Evolutionary conservation across 1,140 invertebrate genomes (phyloP), one percentile per base, ranked within the genome.

Genomic region (Gryllus bimaculatus): DNA sequence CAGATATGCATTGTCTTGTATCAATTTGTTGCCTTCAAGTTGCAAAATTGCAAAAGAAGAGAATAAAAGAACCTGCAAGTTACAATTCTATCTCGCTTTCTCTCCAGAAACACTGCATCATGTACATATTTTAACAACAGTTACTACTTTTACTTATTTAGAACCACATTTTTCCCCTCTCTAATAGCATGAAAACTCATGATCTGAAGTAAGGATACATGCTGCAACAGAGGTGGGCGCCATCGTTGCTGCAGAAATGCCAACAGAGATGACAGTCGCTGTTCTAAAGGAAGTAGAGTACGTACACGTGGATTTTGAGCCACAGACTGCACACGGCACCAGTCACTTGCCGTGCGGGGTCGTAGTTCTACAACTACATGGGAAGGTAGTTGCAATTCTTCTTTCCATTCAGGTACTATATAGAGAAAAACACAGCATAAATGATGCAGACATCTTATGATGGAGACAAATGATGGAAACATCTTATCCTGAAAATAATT

Each of bases 221-320:
- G 84, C 85, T 86, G 88, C 82, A 86, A 85, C 82, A 88, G 86
- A 82, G 83, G 85, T 77, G 86, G 85, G 84, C 89, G 90, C 93
- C 96, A 98, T 82, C 94, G 91, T 81, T 90, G 89, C 82, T 93
- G 89, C 77, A 98, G 89, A 84, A 91, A 95, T 79, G 87, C 87
- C n/a, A 97, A 88, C 21, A 97, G 86, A 75, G 90, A 89, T 12
- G 90, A 88, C 7, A 97, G 86, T 21, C 92, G 89, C 80, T 93
- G 91, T 81, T 96, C 93, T 76, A 95, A 88, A 10, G 93, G 90
- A 39, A 94, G 85, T n/a, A 90, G 87, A 48, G 92, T 89, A 48
- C 91, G 88, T 8, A 95, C 88, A 80, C 95, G 89, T n/a, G 97
- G 96, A 90, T 98, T 98, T 87, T 98, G 95, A 0, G 96, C 92